Percentiles rank a stretch among this genome's conserved stretches.
phyloP scores from a whole-genome alignment of 2,888 invertebrate species.

The Gandaritis pyraliata region DNA sequence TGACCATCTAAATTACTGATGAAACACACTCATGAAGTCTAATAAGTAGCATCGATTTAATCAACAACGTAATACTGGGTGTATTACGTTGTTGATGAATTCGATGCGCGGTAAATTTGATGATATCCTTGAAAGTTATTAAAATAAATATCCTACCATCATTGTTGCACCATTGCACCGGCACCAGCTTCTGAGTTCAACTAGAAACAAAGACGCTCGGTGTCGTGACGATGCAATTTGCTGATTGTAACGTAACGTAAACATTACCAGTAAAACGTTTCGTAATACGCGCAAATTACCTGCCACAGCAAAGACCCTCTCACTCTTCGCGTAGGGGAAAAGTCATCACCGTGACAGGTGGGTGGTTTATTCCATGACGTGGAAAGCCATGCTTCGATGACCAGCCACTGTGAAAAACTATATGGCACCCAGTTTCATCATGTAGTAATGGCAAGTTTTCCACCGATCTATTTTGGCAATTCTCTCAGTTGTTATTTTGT shows the following conservation, averaged over 20 bases:
- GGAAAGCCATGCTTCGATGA: slow-evolving; percentile 73
- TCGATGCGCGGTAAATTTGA: slow-evolving; percentile 28
- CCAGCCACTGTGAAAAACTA: slow-evolving; percentile 65
- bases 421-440: slow-evolving; percentile 58
- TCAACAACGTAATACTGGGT: slow-evolving; percentile 27
- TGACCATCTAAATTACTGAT: slow-evolving; percentile 44
- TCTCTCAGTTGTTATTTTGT: slow-evolving; percentile 13
- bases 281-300: slow-evolving; percentile 44
- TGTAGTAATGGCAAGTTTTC: slow-evolving; percentile 50
- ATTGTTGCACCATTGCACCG: slow-evolving; percentile 38
- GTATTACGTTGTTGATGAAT: no score
- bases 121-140: slow-evolving; percentile 40
- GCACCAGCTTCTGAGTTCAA: slow-evolving; percentile 26
- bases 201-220: slow-evolving; percentile 32
- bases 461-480: slow-evolving; percentile 33
- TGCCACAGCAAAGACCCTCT: slow-evolving; percentile 37
- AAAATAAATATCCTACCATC: slow-evolving; percentile 25
- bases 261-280: slow-evolving; percentile 45
- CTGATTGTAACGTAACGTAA: slow-evolving; percentile 42
- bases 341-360: slow-evolving; percentile 78
- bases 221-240: slow-evolving; percentile 44
- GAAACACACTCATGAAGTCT: slow-evolving; percentile 42
- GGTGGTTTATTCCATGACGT: slow-evolving; percentile 79
- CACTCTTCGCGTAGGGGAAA: slow-evolving; percentile 35
- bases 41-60: slow-evolving; percentile 28